Percentiles rank a stretch among this genome's conserved stretches.
Evolutionary conservation across 2,888 invertebrate genomes (phyloP).

Genomic region (Heliconius cydno): DNA sequence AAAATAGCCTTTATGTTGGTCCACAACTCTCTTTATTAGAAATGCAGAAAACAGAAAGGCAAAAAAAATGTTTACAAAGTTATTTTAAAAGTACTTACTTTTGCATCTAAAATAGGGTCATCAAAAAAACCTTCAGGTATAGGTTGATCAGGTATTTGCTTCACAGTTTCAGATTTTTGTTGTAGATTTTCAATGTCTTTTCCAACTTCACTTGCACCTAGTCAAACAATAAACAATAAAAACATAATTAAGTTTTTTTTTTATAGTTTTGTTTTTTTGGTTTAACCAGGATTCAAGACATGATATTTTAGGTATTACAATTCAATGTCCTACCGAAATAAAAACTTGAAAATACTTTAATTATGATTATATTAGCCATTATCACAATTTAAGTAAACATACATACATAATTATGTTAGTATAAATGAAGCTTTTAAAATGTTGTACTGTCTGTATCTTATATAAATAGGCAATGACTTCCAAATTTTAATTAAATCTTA

Average conservation of each 20-base stretch:
- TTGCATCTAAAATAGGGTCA: conserved; percentile 91
- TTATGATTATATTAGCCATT: neutral
- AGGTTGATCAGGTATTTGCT: conserved; percentile 61
- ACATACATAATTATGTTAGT: neutral
- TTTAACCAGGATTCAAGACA: neutral
- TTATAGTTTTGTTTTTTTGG: neutral
- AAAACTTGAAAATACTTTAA: too few species aligned
- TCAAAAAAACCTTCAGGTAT: conserved; percentile 95
- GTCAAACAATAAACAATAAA: neutral
- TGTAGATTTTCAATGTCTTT: conserved; percentile 63
- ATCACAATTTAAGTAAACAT: neutral
- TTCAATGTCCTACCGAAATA: too few species aligned
- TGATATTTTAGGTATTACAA: too few species aligned
- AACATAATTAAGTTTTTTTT: neutral
- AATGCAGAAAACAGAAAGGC: too few species aligned
- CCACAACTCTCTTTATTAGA: too few species aligned
- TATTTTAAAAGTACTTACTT: conserved; percentile 74
- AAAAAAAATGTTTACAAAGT: neutral
- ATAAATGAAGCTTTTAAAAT: neutral
- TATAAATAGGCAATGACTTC: neutral
- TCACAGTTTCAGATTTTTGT: conserved; percentile 50
- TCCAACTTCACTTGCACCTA: conserved; percentile 18
- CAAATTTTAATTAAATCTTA: neutral
- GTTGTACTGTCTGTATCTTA: neutral
- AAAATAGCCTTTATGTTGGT: too few species aligned